These are phyloP conservation scores for Delichon dasypus DNA, from an alignment of 2,797 vertebrate species.

Conservation along the genomic window DNA sequence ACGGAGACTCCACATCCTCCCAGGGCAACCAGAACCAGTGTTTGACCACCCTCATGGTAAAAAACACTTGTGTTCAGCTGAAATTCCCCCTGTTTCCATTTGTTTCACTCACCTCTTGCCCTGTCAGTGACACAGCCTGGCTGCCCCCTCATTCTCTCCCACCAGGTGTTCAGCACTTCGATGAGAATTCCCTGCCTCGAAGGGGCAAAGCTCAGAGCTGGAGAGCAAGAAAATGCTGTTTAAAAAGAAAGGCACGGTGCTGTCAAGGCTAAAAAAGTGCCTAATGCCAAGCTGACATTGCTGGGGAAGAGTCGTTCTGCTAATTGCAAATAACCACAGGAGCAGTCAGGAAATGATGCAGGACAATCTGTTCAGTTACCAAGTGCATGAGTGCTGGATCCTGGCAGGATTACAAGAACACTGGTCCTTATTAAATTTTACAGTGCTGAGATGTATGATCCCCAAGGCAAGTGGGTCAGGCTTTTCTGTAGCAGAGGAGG, in stretches of 20 bases:
- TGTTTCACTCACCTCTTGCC: neutral
- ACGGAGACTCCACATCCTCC: neutral
- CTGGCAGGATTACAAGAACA: neutral
- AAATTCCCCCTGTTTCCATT: neutral
- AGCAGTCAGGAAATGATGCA: neutral
- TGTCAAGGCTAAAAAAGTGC: neutral
- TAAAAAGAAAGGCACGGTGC: neutral
- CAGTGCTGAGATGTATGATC: neutral
- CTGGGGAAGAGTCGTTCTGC: neutral
- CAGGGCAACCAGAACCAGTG: neutral
- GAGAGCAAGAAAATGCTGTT: neutral
- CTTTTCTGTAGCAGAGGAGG: neutral
- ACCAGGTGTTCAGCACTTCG: neutral
- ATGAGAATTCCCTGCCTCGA: neutral
- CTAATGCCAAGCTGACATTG: neutral
- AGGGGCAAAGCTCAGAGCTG: neutral
- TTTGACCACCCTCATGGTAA: neutral
- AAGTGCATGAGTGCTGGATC: neutral
- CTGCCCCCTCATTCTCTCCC: neutral
- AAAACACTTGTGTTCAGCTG: neutral
- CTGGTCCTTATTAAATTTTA: neutral
- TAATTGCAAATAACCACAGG: neutral
- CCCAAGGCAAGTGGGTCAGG: neutral
- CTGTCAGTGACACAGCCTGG: neutral
- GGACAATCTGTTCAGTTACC: neutral